Percentiles rank a stretch among this genome's conserved stretches.
phyloP scores from a whole-genome alignment of 2,797 vertebrate genomes.

The Pseudomugil tenellus region DNA sequence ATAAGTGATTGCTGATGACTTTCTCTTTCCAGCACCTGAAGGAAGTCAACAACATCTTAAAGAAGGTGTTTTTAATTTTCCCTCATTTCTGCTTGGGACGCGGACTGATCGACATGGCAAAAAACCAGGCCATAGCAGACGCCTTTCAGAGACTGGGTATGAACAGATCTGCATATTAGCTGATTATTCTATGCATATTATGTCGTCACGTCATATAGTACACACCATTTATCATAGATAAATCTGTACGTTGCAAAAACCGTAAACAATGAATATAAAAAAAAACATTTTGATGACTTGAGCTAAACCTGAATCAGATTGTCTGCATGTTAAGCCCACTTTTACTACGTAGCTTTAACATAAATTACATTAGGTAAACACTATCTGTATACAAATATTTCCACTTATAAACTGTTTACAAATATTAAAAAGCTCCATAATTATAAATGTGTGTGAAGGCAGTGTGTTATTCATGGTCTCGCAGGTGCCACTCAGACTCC shows the following conservation, averaged over 20 bases:
- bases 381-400: not conserved
- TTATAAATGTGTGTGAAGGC: not conserved
- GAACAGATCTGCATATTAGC: not conserved
- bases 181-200: not conserved
- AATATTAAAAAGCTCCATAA: not conserved
- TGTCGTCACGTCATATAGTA: not conserved
- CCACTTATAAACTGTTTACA: not conserved
- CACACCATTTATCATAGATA: not conserved
- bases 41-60: constrained; percentile 87
- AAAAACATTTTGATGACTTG: too few species aligned
- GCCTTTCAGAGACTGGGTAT: constrained; percentile 89
- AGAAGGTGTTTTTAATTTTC: constrained; percentile 92
- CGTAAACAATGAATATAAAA: too few species aligned
- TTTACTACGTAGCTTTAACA: not conserved
- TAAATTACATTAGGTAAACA: not conserved
- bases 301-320: too few species aligned
- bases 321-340: not conserved
- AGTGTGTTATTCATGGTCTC: not conserved
- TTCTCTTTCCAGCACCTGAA: constrained; percentile 83
- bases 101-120: constrained; percentile 94
- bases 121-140: constrained; percentile 91
- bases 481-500: constrained; percentile 83
- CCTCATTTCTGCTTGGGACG: constrained; percentile 95
- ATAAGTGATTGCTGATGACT: not conserved
- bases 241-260: too few species aligned